Conservation (phyloP, 2,113 vertebrate species). For the Nerophis ophidion region DNA sequence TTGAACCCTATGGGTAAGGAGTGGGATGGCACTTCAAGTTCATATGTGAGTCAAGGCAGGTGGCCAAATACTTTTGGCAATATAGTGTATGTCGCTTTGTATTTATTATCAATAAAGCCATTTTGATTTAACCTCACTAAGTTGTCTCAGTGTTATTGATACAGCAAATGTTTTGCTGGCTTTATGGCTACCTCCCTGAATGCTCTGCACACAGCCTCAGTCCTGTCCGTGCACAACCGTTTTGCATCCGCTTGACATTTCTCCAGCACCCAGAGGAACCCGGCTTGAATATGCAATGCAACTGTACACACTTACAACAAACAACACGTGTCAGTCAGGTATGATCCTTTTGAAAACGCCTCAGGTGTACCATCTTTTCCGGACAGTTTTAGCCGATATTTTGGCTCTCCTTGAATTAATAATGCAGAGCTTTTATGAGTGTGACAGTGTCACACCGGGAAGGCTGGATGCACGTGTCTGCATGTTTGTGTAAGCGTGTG, state of each 20-base stretch:
- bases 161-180: background rate
- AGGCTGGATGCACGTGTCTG: conserved; percentile 29
- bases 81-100: background rate
- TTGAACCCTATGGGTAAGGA: too few species aligned
- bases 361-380: conserved; percentile 43
- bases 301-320: conserved; percentile 44
- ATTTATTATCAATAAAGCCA: background rate
- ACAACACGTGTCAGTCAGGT: conserved; percentile 43
- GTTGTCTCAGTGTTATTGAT: conserved; percentile 1
- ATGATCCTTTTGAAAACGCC: conserved; percentile 45
- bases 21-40: too few species aligned
- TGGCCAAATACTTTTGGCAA: too few species aligned
- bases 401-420: conserved; percentile 57
- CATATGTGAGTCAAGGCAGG: too few species aligned
- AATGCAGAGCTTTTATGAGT: conserved; percentile 54
- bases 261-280: conserved; percentile 24
- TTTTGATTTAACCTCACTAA: background rate
- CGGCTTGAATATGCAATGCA: conserved; percentile 31
- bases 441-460: conserved; percentile 49
- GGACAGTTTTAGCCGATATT: conserved; percentile 53
- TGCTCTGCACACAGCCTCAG: conserved; percentile 2
- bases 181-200: background rate
- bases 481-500: conserved; percentile 21
- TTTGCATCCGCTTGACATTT: conserved; percentile 32
- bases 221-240: background rate